Evolutionary conservation across 2,888 invertebrate species (phyloP), one percentile per base, ranked within the genome.

Genomic region (Gasteruption jaculator): DNA sequence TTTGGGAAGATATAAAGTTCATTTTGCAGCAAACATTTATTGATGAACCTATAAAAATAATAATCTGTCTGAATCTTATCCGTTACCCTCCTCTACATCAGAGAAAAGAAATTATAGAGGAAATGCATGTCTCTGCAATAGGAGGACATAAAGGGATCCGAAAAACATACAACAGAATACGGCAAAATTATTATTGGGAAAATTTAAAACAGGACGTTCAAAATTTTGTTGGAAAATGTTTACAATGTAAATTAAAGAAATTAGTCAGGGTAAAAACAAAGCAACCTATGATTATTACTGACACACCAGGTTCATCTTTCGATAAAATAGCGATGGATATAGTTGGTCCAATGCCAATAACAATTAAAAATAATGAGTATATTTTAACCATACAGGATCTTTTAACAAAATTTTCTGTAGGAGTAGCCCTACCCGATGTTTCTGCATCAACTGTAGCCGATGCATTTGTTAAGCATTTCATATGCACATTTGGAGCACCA

Each of bases 281-380:
- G 30, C 39, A 45, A 12, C 44, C 47, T 1, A 47, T 52, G 43
- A 14, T 46, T 2, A 52, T 50, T 2, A 48, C 52, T 0, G 45
- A 52, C n/a, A 52, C 48, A n/a, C n/a, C n/a, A n/a, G n/a, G n/a
- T n/a, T n/a, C n/a, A n/a, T n/a, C 3, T 39, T 49, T 47, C 20
- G 46, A 46, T 3, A 41, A 48, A 35, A 34, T 46, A 3, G 16
- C 48, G 0, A 27, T 50, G 12, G 50, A 52, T 16, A 47, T 48
- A 1, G 45, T 55, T 2, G 51, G 49, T 6, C 48, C 49, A 2
- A 7, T 53, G n/a, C 45, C 38, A 1, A 12, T 5, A 19, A 48
- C 51, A 2, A 52, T n/a, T n/a, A n/a, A n/a, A n/a, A n/a, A n/a
- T n/a, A n/a, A 57, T 11, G 43, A 49, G 27, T 56, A 55, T 19